Base-by-base conservation (phyloP, 1,140 invertebrate genomes). In the Drosophila pseudoananassae region DNA sequence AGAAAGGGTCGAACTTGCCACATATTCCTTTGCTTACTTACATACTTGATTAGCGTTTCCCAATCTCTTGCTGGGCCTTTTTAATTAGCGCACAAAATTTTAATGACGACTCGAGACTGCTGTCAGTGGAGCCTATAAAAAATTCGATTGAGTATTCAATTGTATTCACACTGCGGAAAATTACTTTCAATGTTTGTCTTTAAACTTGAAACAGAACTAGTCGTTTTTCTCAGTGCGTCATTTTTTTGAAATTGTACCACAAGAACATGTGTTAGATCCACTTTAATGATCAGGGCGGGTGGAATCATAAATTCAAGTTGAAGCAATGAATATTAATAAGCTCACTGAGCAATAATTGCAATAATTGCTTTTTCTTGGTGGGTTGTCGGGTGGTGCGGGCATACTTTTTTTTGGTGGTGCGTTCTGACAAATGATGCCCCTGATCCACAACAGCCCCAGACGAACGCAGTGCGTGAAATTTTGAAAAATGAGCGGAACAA, bases 311-410 rank as follows among this genome's bases (percentile, higher is more conserved):
- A 84, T 84, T 85, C 66, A 53, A 85, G 65, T 85, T 84, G 66
- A 76, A 52, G 77, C 81, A 80, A 85, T 84, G 81, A 84, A 85
- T 84, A 81, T 84, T 84, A 84, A 84, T 85, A 76, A 77, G 81
- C 72, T 74, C 73, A 77, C 66, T 81, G 81, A 85, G 77, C 81
- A 84, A 76, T 74, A 84, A 76, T 77, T 74, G 72, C 77, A 84
- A 56, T 85, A 80, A 80, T 80, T 68, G 52, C 10, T 49, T 71
- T 64, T 81, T 49, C 49, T 49, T 38, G 5, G 7, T 29, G 33
- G n/a, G 23, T 31, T 33, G 33, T 3, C 12, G 17, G 57, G 58
- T n/a, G 23, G 31, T 17, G 25, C 12, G 36, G 10, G 14, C 0
- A 1, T 40, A 3, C n/a, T 14, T 40, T 40, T 40, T 8, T 45